A percentile compares a stretch with the other conserved stretches of the same genome.
Conservation (phyloP, 1,140 invertebrate genomes). For the Heliconius congener region DNA sequence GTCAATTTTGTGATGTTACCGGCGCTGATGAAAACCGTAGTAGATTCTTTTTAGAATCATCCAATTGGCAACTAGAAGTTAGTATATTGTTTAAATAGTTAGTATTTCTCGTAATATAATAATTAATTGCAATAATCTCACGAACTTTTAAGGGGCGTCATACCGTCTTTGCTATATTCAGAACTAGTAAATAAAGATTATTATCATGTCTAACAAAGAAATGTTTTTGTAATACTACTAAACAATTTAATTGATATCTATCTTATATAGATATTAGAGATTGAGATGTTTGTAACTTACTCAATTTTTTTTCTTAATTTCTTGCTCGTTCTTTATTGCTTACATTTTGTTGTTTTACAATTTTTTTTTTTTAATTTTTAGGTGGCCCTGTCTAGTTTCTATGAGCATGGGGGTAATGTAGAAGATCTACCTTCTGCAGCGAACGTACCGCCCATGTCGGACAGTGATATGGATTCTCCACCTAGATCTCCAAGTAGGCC, state of each 20-base stretch:
- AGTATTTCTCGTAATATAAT: conserved; percentile 6
- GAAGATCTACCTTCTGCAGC: conserved; percentile 60
- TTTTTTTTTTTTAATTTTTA: conserved; percentile 51
- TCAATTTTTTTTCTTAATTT: background rate
- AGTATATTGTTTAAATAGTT: conserved; percentile 52
- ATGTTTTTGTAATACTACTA: background rate
- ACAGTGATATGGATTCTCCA: conserved; percentile 72
- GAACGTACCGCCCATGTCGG: conserved; percentile 53
- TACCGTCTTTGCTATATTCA: background rate
- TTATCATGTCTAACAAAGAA: conserved; percentile 10
- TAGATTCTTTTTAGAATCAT: conserved; percentile 93
- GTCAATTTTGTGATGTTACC: conserved; percentile 92
- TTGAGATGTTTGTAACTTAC: background rate
- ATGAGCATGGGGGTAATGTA: conserved; percentile 83
- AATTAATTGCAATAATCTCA: too few species aligned
- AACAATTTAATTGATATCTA: background rate
- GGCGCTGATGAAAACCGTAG: conserved; percentile 90
- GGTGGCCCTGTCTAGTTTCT: conserved; percentile 90
- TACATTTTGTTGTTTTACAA: background rate
- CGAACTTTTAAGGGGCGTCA: background rate
- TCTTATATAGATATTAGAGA: too few species aligned
- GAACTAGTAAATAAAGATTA: conserved; percentile 4
- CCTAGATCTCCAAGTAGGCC: conserved; percentile 53
- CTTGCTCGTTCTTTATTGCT: background rate
- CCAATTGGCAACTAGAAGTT: conserved; percentile 94